phyloP scores from a whole-genome alignment of 2,113 vertebrate genomes.

The Oncorhynchus mykiss region DNA sequence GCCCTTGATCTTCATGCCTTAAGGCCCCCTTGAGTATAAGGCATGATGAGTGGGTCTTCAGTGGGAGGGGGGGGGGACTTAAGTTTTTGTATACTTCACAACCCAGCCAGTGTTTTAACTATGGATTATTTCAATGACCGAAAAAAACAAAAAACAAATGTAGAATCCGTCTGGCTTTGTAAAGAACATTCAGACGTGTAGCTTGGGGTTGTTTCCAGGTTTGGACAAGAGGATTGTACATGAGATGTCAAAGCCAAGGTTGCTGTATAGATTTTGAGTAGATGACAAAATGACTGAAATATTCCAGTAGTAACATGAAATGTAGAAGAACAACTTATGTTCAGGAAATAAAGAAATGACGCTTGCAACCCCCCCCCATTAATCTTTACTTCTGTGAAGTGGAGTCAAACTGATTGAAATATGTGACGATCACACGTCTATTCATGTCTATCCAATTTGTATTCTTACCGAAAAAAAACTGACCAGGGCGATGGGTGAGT shows the following conservation, averaged over 20 bases:
- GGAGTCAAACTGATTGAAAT: constrained; percentile 6
- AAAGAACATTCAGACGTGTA: neutral
- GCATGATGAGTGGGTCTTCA: neutral
- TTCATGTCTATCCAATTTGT: neutral
- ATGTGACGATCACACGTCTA: neutral
- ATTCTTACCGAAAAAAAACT: neutral
- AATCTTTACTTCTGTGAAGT: constrained; percentile 42
- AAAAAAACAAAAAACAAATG: neutral
- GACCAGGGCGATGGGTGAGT: neutral
- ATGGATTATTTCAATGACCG: neutral
- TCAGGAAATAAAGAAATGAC: neutral
- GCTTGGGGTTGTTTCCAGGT: neutral
- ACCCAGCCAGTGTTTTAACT: neutral
- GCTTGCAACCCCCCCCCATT: neutral
- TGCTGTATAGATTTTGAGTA: neutral
- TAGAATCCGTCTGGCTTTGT: neutral
- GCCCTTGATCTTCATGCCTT: too few relatives aligned
- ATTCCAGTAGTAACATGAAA: neutral
- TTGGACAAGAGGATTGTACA: too few relatives aligned
- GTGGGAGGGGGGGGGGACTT: neutral
- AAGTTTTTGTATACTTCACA: neutral
- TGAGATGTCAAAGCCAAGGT: neutral
- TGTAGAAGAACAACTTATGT: neutral
- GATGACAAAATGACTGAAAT: neutral
- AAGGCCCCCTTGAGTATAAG: too few relatives aligned